These are phyloP conservation scores for fruit fly (Drosophila melanogaster) DNA, from an alignment of 1,140 invertebrate genomes.

Conservation along the genomic window Release_6_plus_ISO1_MT NT_037436.4:10730001-10730500, in stretches of 20 bases:
- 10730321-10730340: conserved; percentile 24
- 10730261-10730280: neutral
- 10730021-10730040: neutral
- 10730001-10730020: neutral
- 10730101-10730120: neutral
- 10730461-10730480: conserved; percentile 39
- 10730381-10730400: conserved; percentile 34
- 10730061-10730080: no score
- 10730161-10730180: neutral
- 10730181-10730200: no score
- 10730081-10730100: no score
- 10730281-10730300: conserved; percentile 1
- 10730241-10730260: neutral
- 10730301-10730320: conserved; percentile 13
- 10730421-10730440: conserved; percentile 35
- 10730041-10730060: no score
- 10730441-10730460: conserved; percentile 25
- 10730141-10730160: neutral
- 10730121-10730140: neutral
- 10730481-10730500: conserved; percentile 15
- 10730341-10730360: conserved; percentile 35
- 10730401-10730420: neutral
- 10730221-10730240: conserved; percentile 13
- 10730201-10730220: conserved; percentile 5
- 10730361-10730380: conserved; percentile 39